These are phyloP conservation scores for Apis mellifera DNA, from an alignment of 1,140 invertebrate genomes.

Conservation along the genomic window DNA sequence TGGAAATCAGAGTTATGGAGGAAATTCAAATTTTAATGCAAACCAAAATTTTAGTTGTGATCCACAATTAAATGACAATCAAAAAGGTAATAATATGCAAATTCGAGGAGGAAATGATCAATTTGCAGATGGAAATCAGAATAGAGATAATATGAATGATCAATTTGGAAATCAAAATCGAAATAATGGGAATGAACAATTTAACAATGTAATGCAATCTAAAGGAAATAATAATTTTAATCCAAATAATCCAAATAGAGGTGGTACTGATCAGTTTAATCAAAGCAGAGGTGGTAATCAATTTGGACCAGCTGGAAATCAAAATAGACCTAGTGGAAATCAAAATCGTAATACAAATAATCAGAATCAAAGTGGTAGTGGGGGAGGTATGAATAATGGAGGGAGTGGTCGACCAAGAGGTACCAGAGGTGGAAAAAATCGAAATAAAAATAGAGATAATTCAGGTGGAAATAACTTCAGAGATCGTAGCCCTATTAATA, in stretches of 20 bases:
- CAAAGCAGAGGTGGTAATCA: slow-evolving; percentile 68
- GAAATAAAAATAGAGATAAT: slow-evolving; percentile 70
- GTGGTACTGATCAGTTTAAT: slow-evolving; percentile 66
- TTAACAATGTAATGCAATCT: slow-evolving; percentile 55
- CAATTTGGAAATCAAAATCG: slow-evolving; percentile 64
- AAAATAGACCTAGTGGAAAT: slow-evolving; percentile 62
- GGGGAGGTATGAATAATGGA: slow-evolving; percentile 18
- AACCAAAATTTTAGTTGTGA: slow-evolving; percentile 66
- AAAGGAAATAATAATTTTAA: slow-evolving; percentile 64
- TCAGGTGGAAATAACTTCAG: slow-evolving; percentile 69
- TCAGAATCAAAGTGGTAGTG: slow-evolving; percentile 43
- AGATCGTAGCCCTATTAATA: slow-evolving; percentile 76
- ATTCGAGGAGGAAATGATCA: slow-evolving; percentile 53
- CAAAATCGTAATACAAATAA: slow-evolving; percentile 63
- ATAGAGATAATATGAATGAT: slow-evolving; percentile 54
- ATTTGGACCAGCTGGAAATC: slow-evolving; percentile 63
- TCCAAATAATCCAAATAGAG: slow-evolving; percentile 59
- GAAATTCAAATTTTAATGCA: slow-evolving; percentile 59
- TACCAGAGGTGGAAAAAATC: slow-evolving; percentile 68
- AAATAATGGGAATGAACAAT: slow-evolving; percentile 55
- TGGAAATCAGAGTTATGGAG: slow-evolving; percentile 67
- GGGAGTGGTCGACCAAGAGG: slow-evolving; percentile 51
- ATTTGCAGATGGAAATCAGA: slow-evolving; percentile 59
- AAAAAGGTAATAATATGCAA: slow-evolving; percentile 45
- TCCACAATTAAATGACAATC: slow-evolving; percentile 43